phyloP scores from a whole-genome alignment of 2,113 vertebrate genomes.

The Micronisus gabar region DNA sequence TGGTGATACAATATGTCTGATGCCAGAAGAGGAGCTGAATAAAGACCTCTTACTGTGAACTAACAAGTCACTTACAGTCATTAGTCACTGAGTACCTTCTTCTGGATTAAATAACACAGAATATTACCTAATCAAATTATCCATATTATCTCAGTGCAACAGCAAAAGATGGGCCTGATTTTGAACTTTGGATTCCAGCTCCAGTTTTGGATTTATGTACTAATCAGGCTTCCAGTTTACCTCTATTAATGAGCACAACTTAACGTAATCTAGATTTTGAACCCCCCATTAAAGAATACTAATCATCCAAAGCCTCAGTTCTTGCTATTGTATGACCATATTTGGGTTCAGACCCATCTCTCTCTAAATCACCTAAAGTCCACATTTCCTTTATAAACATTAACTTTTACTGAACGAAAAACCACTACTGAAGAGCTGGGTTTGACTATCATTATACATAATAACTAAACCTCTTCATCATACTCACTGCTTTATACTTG shows the following conservation, averaged over 20 bases:
- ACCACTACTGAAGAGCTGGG: neutral
- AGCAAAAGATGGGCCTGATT: neutral
- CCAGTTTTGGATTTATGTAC: neutral
- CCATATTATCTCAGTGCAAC: neutral
- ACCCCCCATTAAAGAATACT: neutral
- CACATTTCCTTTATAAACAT: neutral
- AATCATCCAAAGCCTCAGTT: neutral
- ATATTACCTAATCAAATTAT: neutral
- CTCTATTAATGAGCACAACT: neutral
- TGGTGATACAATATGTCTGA: neutral
- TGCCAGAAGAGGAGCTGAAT: neutral
- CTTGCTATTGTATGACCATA: neutral
- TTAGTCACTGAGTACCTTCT: slow-evolving; percentile 1
- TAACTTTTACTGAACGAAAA: neutral
- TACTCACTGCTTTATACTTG: neutral
- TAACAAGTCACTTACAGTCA: neutral
- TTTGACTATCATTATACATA: neutral
- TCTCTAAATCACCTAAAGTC: neutral
- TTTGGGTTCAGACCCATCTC: neutral
- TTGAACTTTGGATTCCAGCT: neutral
- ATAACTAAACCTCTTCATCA: neutral
- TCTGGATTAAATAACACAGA: neutral
- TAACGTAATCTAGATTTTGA: neutral
- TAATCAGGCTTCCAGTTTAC: neutral
- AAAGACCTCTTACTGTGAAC: neutral